Percentiles rank a stretch among this genome's conserved stretches.
Conservation (phyloP, 2,113 vertebrate species). For the Silurus asotus region DNA sequence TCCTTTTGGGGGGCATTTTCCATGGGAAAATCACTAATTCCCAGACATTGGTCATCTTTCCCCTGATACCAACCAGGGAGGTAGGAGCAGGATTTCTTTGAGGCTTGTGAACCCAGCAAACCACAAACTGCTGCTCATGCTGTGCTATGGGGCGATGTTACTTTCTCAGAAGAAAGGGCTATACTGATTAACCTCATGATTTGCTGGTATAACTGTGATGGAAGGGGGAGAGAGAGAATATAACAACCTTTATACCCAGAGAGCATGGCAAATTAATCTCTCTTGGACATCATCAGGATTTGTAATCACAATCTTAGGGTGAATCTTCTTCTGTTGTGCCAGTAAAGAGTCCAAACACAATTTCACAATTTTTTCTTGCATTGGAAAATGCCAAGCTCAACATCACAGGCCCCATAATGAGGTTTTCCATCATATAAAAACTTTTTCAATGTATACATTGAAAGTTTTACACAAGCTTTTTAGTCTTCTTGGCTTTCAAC, state of each 20-base stretch:
- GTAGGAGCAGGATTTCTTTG: neutral
- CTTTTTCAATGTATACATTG: neutral
- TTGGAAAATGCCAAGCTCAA: neutral
- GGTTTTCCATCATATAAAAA: neutral
- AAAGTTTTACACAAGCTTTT: neutral
- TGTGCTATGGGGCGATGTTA: neutral
- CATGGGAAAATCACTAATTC: neutral
- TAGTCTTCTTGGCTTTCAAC: neutral
- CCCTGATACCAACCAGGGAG: neutral
- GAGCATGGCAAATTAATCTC: too few relatives aligned
- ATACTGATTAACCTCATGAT: neutral
- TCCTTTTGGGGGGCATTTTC: neutral
- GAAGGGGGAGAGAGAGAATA: neutral
- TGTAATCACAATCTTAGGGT: neutral
- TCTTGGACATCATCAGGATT: neutral
- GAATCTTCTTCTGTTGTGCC: neutral
- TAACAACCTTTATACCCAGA: neutral
- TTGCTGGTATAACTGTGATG: neutral
- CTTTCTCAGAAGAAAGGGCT: neutral
- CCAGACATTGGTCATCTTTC: neutral
- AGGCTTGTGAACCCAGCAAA: neutral
- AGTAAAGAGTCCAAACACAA: neutral
- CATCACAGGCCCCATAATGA: neutral
- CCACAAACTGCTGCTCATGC: neutral
- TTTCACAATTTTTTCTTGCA: too few relatives aligned